Base-by-base conservation (phyloP, 2,113 vertebrate genomes). In the Artemisiospiza belli region DNA sequence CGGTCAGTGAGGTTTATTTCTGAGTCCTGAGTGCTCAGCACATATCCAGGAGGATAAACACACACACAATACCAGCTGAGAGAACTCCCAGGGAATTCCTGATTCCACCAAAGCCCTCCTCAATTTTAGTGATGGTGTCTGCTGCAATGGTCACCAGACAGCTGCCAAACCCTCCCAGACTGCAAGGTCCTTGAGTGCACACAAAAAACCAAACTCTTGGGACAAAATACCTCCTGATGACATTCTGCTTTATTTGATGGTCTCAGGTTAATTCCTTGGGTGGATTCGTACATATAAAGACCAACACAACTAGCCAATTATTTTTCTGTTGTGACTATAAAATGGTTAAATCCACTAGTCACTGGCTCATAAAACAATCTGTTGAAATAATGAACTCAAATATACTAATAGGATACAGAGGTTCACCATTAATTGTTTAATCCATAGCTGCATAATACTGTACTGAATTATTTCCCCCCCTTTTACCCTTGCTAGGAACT, bases 341-440 rank as follows among this genome's bases (percentile, higher is more conserved):
- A 96, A 93, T 87, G 52, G 93, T 95, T 95, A 95, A 96, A 94
- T 68, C 47, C 41, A 80, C 62, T 69, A 87, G 93, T 93, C 89
- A 76, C 89, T 84, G 81, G 70, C 73, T 95, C 85, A 94, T 68
- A 93, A 96, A 96, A 91, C 66, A 88, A 94, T 84, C 57, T 68
- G 75, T 88, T 93, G 93, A 96, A 97, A 96, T 91, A 97, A 96
- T 93, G 49, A 96, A 90, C 73, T 96, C 66, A 85, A 92, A 96
- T 78, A 62, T 88, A 95, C 91, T 93, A 87, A 90, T 79, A 97
- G 74, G 85, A 95, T 94, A 82, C 61, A 86, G 92, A 84, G 89
- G 75, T 84, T 94, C 67, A 68, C 92, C 69, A 95, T 95, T 97
- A 97, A 97, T 97, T 97, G 96, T 97, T 98, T 97, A 97, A 97